Conservation (phyloP, 2,797 vertebrate genomes). For the Sphenodon punctatus region DNA sequence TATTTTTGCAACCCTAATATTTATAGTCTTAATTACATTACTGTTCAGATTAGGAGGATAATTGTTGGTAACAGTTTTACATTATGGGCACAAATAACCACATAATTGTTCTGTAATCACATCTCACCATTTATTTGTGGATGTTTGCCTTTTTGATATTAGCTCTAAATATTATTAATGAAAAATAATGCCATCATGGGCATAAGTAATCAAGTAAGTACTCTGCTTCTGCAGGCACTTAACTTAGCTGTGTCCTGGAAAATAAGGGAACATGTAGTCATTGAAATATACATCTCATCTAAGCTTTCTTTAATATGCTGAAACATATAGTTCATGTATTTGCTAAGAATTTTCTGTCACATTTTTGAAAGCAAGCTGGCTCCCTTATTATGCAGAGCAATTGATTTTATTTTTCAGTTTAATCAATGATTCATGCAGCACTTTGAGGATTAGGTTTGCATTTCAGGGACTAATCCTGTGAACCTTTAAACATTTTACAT, state of each 20-base stretch:
- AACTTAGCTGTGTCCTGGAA: background rate
- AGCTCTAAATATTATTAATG: background rate
- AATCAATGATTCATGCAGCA: background rate
- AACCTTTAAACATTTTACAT: background rate
- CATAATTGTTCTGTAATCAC: background rate
- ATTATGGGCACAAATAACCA: background rate
- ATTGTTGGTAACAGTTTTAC: conserved; percentile 10
- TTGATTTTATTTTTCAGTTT: background rate
- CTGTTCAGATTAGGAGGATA: background rate
- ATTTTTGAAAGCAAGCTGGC: background rate
- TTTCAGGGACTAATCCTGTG: background rate
- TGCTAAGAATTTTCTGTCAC: background rate
- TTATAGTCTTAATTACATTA: conserved; percentile 18
- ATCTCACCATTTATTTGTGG: background rate
- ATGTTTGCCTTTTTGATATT: background rate
- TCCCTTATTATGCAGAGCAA: background rate
- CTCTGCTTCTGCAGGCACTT: background rate
- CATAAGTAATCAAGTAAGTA: background rate
- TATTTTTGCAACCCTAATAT: background rate
- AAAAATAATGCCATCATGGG: background rate
- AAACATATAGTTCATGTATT: background rate
- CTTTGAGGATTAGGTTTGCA: background rate
- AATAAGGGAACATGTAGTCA: background rate
- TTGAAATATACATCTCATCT: background rate
- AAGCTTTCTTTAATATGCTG: background rate